Percentiles rank a stretch among this genome's conserved stretches.
phyloP scores from a whole-genome alignment of 1,140 invertebrate species.

The Steinernema khuongi region DNA sequence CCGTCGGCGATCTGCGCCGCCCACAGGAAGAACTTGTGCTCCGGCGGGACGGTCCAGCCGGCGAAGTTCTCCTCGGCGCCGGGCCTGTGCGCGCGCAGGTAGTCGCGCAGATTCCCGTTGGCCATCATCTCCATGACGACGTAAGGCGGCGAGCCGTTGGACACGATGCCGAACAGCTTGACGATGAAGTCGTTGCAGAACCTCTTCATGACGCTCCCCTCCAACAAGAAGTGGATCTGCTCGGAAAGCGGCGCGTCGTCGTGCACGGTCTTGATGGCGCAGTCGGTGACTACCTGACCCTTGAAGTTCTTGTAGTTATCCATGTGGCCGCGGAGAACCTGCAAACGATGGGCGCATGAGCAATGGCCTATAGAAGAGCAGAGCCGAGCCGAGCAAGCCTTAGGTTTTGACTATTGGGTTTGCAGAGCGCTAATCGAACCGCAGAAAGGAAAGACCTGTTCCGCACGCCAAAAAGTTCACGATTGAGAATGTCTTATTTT shows the following conservation, averaged over 20 bases:
- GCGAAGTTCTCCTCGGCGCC: constrained; percentile 53
- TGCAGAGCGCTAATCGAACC: no score
- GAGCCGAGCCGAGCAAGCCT: no score
- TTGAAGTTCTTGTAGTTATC: constrained; percentile 63
- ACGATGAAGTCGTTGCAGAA: constrained; percentile 84
- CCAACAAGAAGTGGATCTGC: constrained; percentile 65
- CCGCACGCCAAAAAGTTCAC: no score
- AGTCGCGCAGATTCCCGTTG: constrained; percentile 86
- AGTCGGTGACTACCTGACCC: constrained; percentile 65
- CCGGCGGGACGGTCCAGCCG: constrained; percentile 37
- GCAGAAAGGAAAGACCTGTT: no score
- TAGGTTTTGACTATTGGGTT: no score
- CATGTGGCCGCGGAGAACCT: constrained; percentile 51
- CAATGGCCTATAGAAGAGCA: background rate
- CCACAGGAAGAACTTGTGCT: constrained; percentile 66
- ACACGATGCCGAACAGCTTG: constrained; percentile 84
- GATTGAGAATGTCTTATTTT: no score
- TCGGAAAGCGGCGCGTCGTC: constrained; percentile 78
- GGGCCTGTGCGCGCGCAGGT: constrained; percentile 64
- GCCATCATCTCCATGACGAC: constrained; percentile 99
- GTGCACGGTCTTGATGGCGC: constrained; percentile 91
- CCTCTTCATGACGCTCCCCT: constrained; percentile 54
- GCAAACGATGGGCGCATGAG: background rate
- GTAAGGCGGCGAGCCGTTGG: constrained; percentile 76
- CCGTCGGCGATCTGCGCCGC: constrained; percentile 94